Conservation (phyloP, 2,888 invertebrate species). For the Acleris cristana region DNA sequence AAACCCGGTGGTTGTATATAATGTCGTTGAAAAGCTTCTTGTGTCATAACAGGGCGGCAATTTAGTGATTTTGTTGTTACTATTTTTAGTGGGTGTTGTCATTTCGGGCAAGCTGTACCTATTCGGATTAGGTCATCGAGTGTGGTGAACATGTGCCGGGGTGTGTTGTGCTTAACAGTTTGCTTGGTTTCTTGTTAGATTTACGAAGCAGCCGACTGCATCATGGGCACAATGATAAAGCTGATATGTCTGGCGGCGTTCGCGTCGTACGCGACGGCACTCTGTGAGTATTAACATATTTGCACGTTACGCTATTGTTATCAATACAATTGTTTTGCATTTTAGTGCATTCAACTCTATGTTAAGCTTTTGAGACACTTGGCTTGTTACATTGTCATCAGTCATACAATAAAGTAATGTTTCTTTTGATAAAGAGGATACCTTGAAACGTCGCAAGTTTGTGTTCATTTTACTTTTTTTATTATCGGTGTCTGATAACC, state of each 20-base stretch:
- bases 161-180: constrained; percentile 67
- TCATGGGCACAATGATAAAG: constrained; percentile 72
- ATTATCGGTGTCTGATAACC: constrained; percentile 5
- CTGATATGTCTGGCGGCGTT: constrained; percentile 69
- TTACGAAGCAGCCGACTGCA: constrained; percentile 63
- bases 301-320: constrained; percentile 41
- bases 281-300: constrained; percentile 65
- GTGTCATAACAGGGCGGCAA: constrained; percentile 57
- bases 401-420: neutral
- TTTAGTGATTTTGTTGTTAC: constrained; percentile 75
- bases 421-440: neutral
- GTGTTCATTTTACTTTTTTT: neutral
- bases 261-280: constrained; percentile 67
- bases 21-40: constrained; percentile 52
- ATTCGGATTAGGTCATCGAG: constrained; percentile 82
- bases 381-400: constrained; percentile 1
- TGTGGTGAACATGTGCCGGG: constrained; percentile 77
- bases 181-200: constrained; percentile 78
- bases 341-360: constrained; percentile 1
- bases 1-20: constrained; percentile 47
- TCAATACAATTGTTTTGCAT: constrained; percentile 21
- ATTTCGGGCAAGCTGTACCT: constrained; percentile 74
- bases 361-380: neutral
- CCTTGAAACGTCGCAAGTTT: neutral
- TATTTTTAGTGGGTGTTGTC: constrained; percentile 86